These are phyloP conservation scores for Ostrea denselamellosa DNA, from an alignment of 1,140 invertebrate genomes.

Conservation along the genomic window DNA sequence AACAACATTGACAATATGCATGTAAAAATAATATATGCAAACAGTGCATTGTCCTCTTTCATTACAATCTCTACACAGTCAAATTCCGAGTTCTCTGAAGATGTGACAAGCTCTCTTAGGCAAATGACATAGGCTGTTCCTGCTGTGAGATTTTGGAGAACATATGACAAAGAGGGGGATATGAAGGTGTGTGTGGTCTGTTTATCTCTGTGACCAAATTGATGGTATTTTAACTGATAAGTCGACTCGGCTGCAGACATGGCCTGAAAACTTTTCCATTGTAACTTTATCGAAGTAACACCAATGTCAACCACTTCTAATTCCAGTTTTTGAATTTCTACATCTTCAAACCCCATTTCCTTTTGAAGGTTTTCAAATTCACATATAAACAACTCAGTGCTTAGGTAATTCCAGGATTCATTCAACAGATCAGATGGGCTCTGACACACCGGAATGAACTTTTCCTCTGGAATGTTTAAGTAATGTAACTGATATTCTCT, in stretches of 20 bases:
- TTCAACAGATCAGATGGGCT: conserved; percentile 52
- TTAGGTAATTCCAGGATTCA: conserved; percentile 58
- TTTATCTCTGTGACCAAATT: conserved; percentile 20
- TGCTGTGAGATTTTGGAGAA: neutral
- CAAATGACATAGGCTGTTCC: conserved; percentile 30
- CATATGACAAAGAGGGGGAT: neutral
- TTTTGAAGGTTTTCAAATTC: neutral
- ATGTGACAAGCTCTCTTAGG: neutral
- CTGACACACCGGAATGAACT: conserved; percentile 62
- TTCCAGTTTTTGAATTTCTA: neutral
- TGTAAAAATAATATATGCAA: neutral
- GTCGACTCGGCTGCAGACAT: no score
- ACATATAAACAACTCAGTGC: conserved; percentile 59
- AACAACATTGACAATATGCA: neutral
- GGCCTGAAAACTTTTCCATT: neutral
- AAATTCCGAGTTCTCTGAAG: neutral
- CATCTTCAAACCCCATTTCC: neutral
- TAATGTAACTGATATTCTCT: conserved; percentile 62
- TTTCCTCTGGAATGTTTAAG: conserved; percentile 47
- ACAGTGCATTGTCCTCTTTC: neutral
- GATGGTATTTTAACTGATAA: conserved; percentile 12
- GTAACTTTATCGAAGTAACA: neutral
- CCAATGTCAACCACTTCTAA: neutral
- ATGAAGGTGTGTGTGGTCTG: neutral
- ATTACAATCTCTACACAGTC: conserved; percentile 34